Evolutionary conservation across 2,888 invertebrate genomes (phyloP).

Genomic region (Drosophila colorata): DNA sequence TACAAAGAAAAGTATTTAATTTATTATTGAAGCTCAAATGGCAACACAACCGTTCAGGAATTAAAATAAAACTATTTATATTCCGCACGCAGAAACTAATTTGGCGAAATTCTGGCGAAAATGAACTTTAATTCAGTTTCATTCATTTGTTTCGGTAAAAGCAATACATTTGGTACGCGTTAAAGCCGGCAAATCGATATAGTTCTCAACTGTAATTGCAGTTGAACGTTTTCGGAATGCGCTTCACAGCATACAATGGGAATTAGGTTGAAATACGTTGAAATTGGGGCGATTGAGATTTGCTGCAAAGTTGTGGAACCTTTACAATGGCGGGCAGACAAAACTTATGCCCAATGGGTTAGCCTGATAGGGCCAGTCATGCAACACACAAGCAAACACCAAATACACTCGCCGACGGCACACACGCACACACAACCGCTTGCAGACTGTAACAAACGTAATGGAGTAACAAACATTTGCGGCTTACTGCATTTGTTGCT

Average conservation of each 20-base stretch:
- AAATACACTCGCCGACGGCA: constrained; percentile 16
- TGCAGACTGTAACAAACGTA: constrained; percentile 42
- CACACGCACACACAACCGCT: constrained; percentile 16
- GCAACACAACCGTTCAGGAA: too few species aligned
- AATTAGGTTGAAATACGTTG: constrained; percentile 11
- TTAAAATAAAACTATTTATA: too few species aligned
- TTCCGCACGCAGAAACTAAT: neutral
- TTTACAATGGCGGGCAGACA: constrained; percentile 18
- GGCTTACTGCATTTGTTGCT: constrained; percentile 63
- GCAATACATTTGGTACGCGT: neutral
- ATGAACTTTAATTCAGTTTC: neutral
- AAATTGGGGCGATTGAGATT: constrained; percentile 23
- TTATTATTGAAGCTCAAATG: too few species aligned
- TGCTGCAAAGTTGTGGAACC: constrained; percentile 20
- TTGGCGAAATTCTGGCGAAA: neutral
- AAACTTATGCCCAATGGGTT: constrained; percentile 28
- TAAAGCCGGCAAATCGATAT: constrained; percentile 1
- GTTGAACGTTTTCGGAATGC: constrained; percentile 13
- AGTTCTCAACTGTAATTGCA: constrained; percentile 3
- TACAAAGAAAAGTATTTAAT: too few species aligned
- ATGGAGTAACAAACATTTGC: constrained; percentile 79
- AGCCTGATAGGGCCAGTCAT: constrained; percentile 33
- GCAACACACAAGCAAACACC: constrained; percentile 9
- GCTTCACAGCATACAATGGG: constrained; percentile 7
- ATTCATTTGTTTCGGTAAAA: neutral